Base-by-base conservation (phyloP, 2,888 invertebrate species). In the Drosophila mayaguana region DNA sequence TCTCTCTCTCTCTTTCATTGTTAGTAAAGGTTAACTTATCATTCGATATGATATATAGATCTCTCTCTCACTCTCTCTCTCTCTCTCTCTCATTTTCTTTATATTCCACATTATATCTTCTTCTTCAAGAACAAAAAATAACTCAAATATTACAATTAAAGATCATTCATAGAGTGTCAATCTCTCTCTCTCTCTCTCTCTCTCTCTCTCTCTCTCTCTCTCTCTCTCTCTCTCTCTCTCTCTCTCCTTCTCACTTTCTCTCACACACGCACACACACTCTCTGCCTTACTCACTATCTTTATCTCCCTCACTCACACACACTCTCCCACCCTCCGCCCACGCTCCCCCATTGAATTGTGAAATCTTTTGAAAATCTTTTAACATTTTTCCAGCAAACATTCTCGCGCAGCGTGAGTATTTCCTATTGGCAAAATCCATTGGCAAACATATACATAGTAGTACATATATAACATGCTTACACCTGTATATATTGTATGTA, bases 361-460 rank as follows among this genome's bases (percentile, higher is more conserved):
- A 79, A 81, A 67, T 60, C 60, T 65, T 61, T 61, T 76, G 72
- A 81, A 87, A 79, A 67, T 72, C 63, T 85, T 79, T 89, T 78
- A 72, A 83, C 78, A 85, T 88, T 88, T 83, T 88, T 88, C 34
- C 88, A 88, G 88, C 88, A 88, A 88, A 82, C 78, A 70, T 89
- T 88, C 62, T 88, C 88, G 76, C 87, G 87, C 70, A 88, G 88
- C 74, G 88, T 88, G 74, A 90, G 88, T 88, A 88, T 77, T 22
- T 14, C 7, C 20, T 25, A 63, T 70, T 70, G 72, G 66, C 67
- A 43, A 45, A 36, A 36, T 25, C 25, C 54, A 54, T 54, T 54
- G 32, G 46, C 57, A 46, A 16, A 34, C 69, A 28, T 8, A 40
- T 34, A 25, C 8, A 36, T 12, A 14, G 32, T 32, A 32, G 32